Percentiles rank a stretch among this genome's conserved stretches.
Conservation (phyloP, 2,797 vertebrate species). For the Syngnathus rostellatus region DNA sequence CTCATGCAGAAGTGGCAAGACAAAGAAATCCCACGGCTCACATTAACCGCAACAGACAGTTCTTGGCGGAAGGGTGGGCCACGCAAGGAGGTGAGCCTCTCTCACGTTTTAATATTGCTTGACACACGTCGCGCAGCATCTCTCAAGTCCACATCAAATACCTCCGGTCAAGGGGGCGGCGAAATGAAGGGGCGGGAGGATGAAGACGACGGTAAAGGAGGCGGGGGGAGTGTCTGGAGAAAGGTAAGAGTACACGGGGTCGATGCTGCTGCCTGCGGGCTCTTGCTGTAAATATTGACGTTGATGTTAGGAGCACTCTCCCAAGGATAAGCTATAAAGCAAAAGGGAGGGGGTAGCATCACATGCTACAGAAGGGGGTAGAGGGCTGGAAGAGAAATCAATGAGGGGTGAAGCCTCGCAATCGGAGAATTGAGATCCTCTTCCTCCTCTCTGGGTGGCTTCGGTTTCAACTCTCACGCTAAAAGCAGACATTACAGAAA, state of each 20-base stretch:
- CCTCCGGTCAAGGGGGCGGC: conserved; percentile 31
- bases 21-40: conserved; percentile 51
- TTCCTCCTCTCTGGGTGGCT: conserved; percentile 44
- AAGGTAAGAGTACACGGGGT: conserved; percentile 53
- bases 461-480: conserved; percentile 59
- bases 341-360: conserved; percentile 42
- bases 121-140: conserved; percentile 66
- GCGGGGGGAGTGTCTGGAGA: conserved; percentile 20
- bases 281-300: conserved; percentile 69
- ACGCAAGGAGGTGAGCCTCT: conserved; percentile 21
- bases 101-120: conserved; percentile 64
- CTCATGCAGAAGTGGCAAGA: conserved; percentile 13
- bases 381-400: conserved; percentile 17
- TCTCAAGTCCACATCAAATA: conserved; percentile 52
- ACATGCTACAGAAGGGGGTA: conserved; percentile 20
- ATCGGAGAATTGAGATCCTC: conserved; percentile 39
- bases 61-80: conserved; percentile 19
- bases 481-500: conserved; percentile 65
- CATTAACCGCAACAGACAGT: conserved; percentile 57
- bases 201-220: conserved; percentile 36
- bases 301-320: conserved; percentile 66
- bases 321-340: conserved; percentile 63
- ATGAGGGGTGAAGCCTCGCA: conserved; percentile 41
- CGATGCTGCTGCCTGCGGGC: conserved; percentile 62
- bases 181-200: conserved; percentile 32